Percentiles rank a stretch among this genome's conserved stretches.
phyloP scores from a whole-genome alignment of 1,140 invertebrate genomes.

The Ceratina japonica region DNA sequence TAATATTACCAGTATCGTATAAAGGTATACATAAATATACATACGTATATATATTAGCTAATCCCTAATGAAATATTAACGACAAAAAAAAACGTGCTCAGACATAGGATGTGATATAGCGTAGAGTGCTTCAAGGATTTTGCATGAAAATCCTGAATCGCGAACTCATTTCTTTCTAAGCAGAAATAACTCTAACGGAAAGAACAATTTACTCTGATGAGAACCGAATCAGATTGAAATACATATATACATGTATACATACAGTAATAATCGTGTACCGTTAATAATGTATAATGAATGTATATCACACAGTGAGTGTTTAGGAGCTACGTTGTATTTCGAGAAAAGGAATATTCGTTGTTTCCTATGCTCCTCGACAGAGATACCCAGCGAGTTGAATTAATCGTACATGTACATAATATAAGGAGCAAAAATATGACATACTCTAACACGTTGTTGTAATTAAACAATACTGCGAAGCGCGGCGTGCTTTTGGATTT shows the following conservation, averaged over 20 bases:
- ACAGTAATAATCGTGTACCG: slow-evolving; percentile 34
- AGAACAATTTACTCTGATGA: slow-evolving; percentile 2
- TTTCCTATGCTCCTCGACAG: slow-evolving; percentile 43
- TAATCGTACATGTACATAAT: slow-evolving; percentile 53
- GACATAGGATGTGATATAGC: slow-evolving; percentile 78
- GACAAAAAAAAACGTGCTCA: slow-evolving; percentile 70
- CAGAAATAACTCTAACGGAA: neutral
- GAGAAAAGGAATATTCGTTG: slow-evolving; percentile 29
- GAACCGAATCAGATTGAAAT: slow-evolving; percentile 41
- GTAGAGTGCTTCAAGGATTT: slow-evolving; percentile 74
- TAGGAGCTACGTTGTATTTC: slow-evolving; percentile 48
- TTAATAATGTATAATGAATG: slow-evolving; percentile 48
- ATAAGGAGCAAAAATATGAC: neutral
- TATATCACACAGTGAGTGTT: slow-evolving; percentile 40
- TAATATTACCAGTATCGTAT: slow-evolving; percentile 30
- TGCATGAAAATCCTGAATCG: slow-evolving; percentile 71
- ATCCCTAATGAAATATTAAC: slow-evolving; percentile 50
- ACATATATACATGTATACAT: slow-evolving; percentile 24
- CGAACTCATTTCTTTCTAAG: slow-evolving; percentile 50
- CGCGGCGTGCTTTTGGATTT: slow-evolving; percentile 50
- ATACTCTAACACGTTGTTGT: slow-evolving; percentile 18
- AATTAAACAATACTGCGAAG: slow-evolving; percentile 20
- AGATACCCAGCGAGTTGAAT: slow-evolving; percentile 18
- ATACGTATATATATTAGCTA: slow-evolving; percentile 47
- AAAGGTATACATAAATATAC: slow-evolving; percentile 42